Evolutionary conservation across 2,888 invertebrate genomes (phyloP).

Genomic region (Machimus rusticus): DNA sequence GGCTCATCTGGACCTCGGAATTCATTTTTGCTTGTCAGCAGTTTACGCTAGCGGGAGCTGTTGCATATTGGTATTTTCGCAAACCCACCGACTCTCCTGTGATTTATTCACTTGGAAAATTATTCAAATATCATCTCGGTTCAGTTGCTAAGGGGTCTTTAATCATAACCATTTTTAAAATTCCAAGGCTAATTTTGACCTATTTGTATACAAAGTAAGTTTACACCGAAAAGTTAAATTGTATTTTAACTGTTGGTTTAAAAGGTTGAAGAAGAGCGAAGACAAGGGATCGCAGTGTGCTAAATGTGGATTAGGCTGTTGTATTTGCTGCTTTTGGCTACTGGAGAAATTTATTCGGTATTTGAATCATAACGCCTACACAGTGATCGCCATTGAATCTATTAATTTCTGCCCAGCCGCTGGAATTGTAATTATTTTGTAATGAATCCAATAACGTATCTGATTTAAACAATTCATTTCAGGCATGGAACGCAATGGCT

Average conservation of each 20-base stretch:
- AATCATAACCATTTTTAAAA: constrained; percentile 89
- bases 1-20: constrained; percentile 91
- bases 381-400: constrained; percentile 91
- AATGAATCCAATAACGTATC: not conserved
- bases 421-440: constrained; percentile 72
- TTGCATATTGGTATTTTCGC: constrained; percentile 93
- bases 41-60: constrained; percentile 91
- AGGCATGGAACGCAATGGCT: constrained; percentile 88
- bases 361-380: constrained; percentile 94
- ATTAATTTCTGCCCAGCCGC: constrained; percentile 91
- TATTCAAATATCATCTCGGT: constrained; percentile 89
- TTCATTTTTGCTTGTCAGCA: constrained; percentile 94
- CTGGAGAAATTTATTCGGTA: constrained; percentile 91
- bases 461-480: constrained; percentile 49
- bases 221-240: constrained; percentile 49
- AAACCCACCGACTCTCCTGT: constrained; percentile 74
- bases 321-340: constrained; percentile 90
- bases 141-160: constrained; percentile 95
- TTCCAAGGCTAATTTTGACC: constrained; percentile 87
- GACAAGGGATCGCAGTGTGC: constrained; percentile 79
- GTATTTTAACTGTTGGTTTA: not conserved
- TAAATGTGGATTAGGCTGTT: constrained; percentile 78
- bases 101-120: constrained; percentile 69
- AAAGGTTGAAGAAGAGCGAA: constrained; percentile 71
- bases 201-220: constrained; percentile 89